Evolutionary conservation across 2,888 invertebrate species (phyloP), one percentile per base, ranked within the genome.

Genomic region (Parnassius smintheus): DNA sequence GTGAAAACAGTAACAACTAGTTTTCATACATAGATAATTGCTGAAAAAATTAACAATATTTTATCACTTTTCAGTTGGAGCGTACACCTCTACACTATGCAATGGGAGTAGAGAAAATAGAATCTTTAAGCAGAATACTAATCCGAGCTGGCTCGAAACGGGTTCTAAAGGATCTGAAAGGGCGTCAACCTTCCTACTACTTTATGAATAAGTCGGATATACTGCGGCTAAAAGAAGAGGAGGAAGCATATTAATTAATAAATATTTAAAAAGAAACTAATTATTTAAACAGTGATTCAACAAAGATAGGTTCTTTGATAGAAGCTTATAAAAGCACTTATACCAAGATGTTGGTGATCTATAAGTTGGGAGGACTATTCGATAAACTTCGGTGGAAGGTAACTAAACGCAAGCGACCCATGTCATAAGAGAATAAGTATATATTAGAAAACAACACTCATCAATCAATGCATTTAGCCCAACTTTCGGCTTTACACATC

Each of bases 151-250:
- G 98, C 45, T 96, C 97, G 50, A 96, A 95, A 79, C 92, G 97
- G 65, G 95, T 96, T 0, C 92, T 95, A 3, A 97, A 97, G 82
- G 98, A 98, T 88, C 92, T 98, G 77, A 96, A 96, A 88, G 97
- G 97, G 62, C 93, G 97, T 53, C 97, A 97, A 76, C 97, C 98
- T 1, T 96, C 96, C 48, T 98, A 97, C 85, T 98, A 98, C 86
- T 98, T 96, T 81, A 96, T 98, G 94, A 97, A 98, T 83, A 97
- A 97, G 83, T 95, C 96, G 0, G 98, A 98, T 70, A 96, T 98
- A 75, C 87, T 96, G 66, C 93, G 95, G 67, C 93, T 98, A 52
- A 96, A 96, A 80, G 96, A 97, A 75, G 97, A 98, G 81, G 97
- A 97, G 76, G 95, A 95, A 72, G 90, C 93, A 35, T 93, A 93